A percentile compares a stretch with the other conserved stretches of the same genome.
Conservation (phyloP, 2,113 vertebrate species). For the Spizaetus ornatus region DNA sequence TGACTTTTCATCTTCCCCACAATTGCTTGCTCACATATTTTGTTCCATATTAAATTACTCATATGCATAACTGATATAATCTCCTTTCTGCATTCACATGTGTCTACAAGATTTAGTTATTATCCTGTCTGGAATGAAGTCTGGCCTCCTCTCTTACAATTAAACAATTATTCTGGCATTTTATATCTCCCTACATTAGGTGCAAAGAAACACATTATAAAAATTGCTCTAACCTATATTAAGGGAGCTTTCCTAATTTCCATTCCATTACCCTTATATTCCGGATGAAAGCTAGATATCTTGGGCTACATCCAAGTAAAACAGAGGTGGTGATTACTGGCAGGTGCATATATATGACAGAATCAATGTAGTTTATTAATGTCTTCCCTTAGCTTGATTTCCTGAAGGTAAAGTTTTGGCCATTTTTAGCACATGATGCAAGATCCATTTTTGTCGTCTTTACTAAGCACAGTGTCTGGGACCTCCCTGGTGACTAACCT, state of each 20-base stretch:
- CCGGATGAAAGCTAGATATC: not conserved
- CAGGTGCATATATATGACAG: not conserved
- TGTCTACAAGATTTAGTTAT: conserved; percentile 16
- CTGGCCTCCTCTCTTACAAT: not conserved
- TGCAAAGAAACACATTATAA: not conserved
- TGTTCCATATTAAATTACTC: conserved; percentile 50
- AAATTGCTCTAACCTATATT: conserved; percentile 10
- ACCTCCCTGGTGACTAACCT: not conserved
- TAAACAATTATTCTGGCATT: conserved; percentile 16
- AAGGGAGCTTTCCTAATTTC: conserved; percentile 11
- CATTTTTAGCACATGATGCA: conserved; percentile 3
- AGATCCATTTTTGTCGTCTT: not conserved
- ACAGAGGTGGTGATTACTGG: not conserved
- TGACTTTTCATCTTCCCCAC: conserved; percentile 20
- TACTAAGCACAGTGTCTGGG: not conserved
- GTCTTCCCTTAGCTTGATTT: not conserved
- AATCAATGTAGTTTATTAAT: not conserved
- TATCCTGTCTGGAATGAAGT: conserved; percentile 14
- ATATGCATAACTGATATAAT: conserved; percentile 43
- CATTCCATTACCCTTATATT: not conserved
- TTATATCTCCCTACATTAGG: not conserved
- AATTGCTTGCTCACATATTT: conserved; percentile 16
- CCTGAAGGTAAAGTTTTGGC: not conserved
- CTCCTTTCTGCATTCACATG: not conserved
- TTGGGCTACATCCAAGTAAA: not conserved